Conservation (phyloP, 2,888 invertebrate genomes). For the Lypha dubia region DNA sequence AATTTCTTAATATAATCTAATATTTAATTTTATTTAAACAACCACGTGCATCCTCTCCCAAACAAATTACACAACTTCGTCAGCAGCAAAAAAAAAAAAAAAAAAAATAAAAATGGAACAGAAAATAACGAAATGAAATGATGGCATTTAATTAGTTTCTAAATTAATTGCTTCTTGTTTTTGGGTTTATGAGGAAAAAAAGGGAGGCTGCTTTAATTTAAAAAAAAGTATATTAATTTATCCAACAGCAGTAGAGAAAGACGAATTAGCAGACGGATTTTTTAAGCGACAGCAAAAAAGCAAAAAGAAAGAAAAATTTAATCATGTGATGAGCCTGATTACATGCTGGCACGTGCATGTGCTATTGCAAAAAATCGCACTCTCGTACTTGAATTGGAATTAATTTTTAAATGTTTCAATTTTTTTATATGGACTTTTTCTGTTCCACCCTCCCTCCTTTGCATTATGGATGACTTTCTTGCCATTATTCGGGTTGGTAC, state of each 20-base stretch:
- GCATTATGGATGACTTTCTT: neutral
- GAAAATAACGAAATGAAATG: conserved; percentile 11
- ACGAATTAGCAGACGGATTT: conserved; percentile 6
- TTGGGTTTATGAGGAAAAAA: neutral
- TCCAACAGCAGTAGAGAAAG: neutral
- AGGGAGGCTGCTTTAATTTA: conserved; percentile 56
- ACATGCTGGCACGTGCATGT: conserved; percentile 66
- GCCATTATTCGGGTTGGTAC: neutral
- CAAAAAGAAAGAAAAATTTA: conserved; percentile 34
- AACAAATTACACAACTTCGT: conserved; percentile 36
- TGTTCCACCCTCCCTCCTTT: neutral
- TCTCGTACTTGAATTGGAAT: conserved; percentile 66
- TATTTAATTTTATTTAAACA: conserved; percentile 38
- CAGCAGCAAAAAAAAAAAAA: conserved; percentile 17
- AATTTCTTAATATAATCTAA: conserved; percentile 20
- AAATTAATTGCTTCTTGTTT: conserved; percentile 63
- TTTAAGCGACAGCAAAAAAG: conserved; percentile 32
- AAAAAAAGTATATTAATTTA: conserved; percentile 47
- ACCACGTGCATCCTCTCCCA: conserved; percentile 46
- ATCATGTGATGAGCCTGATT: conserved; percentile 66
- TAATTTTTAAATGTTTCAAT: conserved; percentile 72
- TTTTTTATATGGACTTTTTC: conserved; percentile 59
- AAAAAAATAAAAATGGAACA: no score
- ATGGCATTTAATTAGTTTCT: conserved; percentile 59
- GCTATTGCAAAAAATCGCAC: conserved; percentile 48